Conservation (phyloP, 2,888 invertebrate genomes). For the Gisinianus flammeolus region DNA sequence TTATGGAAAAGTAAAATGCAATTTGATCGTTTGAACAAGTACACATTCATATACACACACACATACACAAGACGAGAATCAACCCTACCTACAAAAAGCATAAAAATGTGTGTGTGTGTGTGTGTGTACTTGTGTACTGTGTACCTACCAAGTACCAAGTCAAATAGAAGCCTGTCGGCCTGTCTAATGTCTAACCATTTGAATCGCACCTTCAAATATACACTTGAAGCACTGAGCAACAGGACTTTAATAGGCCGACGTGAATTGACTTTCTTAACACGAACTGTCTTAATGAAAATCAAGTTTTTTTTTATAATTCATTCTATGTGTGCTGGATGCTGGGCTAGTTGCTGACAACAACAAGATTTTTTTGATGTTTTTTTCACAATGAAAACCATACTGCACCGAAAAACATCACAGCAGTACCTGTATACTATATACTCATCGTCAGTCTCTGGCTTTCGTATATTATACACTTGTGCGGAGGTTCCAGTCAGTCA, state of each 20-base stretch:
- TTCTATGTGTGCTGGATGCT: neutral
- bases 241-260: neutral
- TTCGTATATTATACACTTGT: neutral
- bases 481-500: slow-evolving; percentile 4
- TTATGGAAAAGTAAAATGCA: neutral
- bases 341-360: neutral
- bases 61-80: no score
- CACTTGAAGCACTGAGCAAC: neutral
- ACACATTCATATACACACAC: neutral
- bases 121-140: no score
- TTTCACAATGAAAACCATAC: neutral
- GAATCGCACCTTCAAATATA: neutral
- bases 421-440: neutral
- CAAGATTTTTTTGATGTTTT: neutral
- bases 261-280: slow-evolving; percentile 9
- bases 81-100: neutral
- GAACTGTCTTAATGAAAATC: slow-evolving; percentile 10
- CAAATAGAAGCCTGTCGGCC: neutral
- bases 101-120: neutral
- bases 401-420: neutral
- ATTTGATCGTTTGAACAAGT: neutral
- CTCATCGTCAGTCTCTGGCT: no score
- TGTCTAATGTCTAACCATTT: neutral
- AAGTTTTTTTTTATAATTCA: neutral
- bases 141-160: neutral